phyloP scores from a whole-genome alignment of 1,140 invertebrate species.

The Trichonephila inaurata region DNA sequence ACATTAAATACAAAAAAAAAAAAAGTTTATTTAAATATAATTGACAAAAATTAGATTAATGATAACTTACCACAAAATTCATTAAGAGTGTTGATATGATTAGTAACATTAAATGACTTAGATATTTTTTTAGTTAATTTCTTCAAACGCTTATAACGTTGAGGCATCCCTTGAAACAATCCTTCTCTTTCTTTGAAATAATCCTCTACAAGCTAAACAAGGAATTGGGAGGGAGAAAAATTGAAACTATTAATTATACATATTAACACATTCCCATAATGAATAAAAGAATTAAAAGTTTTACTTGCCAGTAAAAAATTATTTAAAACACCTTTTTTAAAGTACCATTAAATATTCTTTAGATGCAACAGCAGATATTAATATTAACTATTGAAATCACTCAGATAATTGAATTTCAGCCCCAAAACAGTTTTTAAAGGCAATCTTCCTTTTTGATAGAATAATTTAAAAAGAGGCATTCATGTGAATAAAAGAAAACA shows the following conservation, averaged over 20 bases:
- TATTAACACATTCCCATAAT: not conserved
- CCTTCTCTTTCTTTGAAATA: not conserved
- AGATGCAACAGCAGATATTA: too few relatives aligned
- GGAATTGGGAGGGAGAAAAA: not conserved
- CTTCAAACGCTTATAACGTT: conserved; percentile 56
- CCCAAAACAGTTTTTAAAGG: too few relatives aligned
- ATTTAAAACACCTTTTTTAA: too few relatives aligned
- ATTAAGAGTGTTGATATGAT: conserved; percentile 81
- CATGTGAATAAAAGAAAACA: too few relatives aligned
- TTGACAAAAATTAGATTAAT: conserved; percentile 35
- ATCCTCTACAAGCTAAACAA: not conserved
- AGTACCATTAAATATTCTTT: too few relatives aligned
- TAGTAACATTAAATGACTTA: conserved; percentile 28
- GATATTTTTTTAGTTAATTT: conserved; percentile 49
- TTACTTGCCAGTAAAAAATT: too few relatives aligned
- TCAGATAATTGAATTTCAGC: too few relatives aligned
- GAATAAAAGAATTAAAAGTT: too few relatives aligned
- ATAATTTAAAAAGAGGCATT: too few relatives aligned
- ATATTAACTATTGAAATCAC: too few relatives aligned
- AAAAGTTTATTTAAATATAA: not conserved
- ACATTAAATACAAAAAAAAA: not conserved
- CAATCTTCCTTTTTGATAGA: too few relatives aligned
- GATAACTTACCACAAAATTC: conserved; percentile 86
- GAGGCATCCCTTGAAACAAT: conserved; percentile 78
- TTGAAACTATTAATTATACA: not conserved